Conservation (phyloP, 2,113 vertebrate species). For the Myanophis thanlyinensis region DNA sequence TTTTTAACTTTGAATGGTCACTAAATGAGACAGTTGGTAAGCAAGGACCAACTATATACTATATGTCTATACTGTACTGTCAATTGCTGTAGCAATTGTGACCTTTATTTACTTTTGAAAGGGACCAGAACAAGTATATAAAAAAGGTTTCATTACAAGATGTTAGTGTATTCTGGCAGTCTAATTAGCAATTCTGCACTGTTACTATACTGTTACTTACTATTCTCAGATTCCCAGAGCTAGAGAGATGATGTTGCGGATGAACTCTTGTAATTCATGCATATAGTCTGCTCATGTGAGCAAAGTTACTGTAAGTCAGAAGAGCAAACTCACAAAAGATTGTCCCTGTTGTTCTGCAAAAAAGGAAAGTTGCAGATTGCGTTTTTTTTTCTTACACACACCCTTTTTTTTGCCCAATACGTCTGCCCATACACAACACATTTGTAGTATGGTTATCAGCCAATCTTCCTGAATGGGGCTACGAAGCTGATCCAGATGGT, state of each 20-base stretch:
- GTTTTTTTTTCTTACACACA: not conserved
- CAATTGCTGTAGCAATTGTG: not conserved
- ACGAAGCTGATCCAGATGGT: conserved; percentile 84
- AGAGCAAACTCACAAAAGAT: not conserved
- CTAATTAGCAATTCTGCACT: not conserved
- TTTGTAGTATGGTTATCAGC: conserved; percentile 46
- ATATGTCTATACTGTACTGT: not conserved
- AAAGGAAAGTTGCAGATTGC: conserved; percentile 8
- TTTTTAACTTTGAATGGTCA: not conserved
- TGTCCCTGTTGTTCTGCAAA: not conserved
- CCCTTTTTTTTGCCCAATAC: not conserved
- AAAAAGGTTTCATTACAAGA: not conserved
- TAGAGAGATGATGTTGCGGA: not conserved
- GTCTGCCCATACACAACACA: conserved; percentile 39
- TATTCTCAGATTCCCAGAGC: not conserved
- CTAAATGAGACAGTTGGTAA: not conserved
- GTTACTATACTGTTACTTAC: not conserved
- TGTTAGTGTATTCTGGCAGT: not conserved
- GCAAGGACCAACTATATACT: not conserved
- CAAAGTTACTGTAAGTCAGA: not conserved
- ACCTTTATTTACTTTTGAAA: not conserved
- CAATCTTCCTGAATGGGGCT: conserved; percentile 56
- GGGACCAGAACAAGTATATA: not conserved
- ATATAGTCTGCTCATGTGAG: not conserved
- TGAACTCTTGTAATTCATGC: not conserved